phyloP scores from a whole-genome alignment of 2,888 invertebrate genomes.

The Minunthozetes semirufus region DNA sequence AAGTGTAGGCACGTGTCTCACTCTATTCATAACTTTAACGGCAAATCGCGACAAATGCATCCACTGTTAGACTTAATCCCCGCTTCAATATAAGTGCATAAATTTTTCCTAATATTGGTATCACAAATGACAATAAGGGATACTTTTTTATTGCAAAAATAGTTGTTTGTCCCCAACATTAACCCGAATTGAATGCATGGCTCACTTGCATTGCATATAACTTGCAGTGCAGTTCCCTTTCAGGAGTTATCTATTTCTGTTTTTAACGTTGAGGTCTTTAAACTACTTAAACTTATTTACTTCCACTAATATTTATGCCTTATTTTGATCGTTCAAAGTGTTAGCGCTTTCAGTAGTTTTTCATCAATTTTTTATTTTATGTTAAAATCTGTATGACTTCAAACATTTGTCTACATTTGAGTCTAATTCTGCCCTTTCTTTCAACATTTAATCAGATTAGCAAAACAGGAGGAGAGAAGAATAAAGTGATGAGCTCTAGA shows the following conservation, averaged over 20 bases:
- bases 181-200: neutral
- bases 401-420: constrained; percentile 2
- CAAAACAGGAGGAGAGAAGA: neutral
- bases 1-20: constrained; percentile 19
- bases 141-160: neutral
- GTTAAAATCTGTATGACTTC: neutral
- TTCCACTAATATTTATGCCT: too few species aligned
- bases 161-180: neutral
- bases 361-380: neutral
- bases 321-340: too few species aligned
- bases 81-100: constrained; percentile 4
- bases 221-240: constrained; percentile 2
- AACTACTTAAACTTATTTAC: too few species aligned
- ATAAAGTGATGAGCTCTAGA: neutral
- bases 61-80: neutral
- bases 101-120: neutral
- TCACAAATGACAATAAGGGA: neutral
- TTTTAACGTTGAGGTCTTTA: too few species aligned
- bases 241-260: neutral
- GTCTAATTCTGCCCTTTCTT: neutral
- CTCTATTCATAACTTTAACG: constrained; percentile 20
- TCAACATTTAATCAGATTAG: constrained; percentile 24
- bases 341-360: too few species aligned
- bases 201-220: neutral
- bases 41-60: neutral